phyloP scores from a whole-genome alignment of 2,113 vertebrate genomes.

The Dromas ardeola region DNA sequence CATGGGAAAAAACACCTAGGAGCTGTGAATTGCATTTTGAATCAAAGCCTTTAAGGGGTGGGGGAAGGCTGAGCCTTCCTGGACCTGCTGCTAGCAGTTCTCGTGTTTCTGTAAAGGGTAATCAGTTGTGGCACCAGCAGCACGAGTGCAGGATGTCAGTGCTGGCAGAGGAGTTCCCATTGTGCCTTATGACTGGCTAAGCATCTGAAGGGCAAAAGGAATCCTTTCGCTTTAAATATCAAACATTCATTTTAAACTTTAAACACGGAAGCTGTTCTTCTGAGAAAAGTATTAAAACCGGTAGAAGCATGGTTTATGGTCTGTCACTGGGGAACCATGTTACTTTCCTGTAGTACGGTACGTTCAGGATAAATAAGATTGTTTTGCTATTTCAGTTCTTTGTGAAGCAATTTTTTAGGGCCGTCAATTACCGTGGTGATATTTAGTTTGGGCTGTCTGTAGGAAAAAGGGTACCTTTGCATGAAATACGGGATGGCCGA shows the following conservation, averaged over 20 bases:
- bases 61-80: not conserved
- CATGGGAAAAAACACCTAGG: not conserved
- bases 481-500: not conserved
- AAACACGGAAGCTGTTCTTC: not conserved
- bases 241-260: not conserved
- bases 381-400: not conserved
- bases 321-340: not conserved
- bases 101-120: not conserved
- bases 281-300: constrained; percentile 3
- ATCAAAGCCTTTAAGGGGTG: not conserved
- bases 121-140: constrained; percentile 13
- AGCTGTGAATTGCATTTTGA: not conserved
- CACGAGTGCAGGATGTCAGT: rapidly evolving
- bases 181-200: not conserved
- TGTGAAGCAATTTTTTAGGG: not conserved
- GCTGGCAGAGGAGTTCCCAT: not conserved
- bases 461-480: not conserved
- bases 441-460: not conserved
- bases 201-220: not conserved
- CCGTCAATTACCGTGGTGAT: not conserved
- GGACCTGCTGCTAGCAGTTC: not conserved
- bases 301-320: not conserved
- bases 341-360: not conserved
- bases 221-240: not conserved
- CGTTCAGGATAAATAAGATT: not conserved